phyloP scores from a whole-genome alignment of 2,113 vertebrate species.

The Melierax canorus region DNA sequence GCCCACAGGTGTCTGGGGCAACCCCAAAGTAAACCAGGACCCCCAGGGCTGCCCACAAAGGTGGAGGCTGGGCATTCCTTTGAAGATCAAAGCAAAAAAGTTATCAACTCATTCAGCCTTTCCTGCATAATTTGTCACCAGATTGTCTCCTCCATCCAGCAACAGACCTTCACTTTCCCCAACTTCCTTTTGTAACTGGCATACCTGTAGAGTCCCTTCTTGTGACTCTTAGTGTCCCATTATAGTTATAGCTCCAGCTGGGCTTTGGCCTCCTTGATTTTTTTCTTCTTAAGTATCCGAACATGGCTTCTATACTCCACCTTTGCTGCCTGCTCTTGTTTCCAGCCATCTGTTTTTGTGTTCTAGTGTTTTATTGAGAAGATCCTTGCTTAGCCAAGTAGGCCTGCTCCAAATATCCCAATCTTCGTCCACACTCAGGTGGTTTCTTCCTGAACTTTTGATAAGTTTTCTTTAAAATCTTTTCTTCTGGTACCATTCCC shows the following conservation, averaged over 20 bases:
- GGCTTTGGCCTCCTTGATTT: background rate
- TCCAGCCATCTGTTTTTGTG: background rate
- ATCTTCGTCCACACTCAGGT: background rate
- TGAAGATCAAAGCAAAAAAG: background rate
- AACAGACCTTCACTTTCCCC: background rate
- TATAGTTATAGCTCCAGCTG: background rate
- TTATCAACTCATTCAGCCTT: background rate
- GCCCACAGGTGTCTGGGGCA: no score
- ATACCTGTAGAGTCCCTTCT: background rate
- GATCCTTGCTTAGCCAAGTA: background rate
- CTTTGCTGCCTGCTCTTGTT: background rate
- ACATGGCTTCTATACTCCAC: background rate
- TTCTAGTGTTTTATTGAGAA: background rate
- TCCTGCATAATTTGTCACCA: background rate
- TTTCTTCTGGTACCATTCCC: background rate
- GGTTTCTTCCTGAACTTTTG: background rate
- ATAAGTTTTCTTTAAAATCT: background rate
- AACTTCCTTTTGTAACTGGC: background rate
- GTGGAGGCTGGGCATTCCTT: background rate
- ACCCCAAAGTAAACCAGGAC: no score
- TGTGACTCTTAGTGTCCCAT: background rate
- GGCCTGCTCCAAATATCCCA: background rate
- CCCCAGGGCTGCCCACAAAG: no score
- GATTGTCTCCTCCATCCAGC: background rate
- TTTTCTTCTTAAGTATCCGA: background rate